phyloP scores from a whole-genome alignment of 2,113 vertebrate genomes.

The rabbit (Oryctolagus cuniculus) region mOryCun1.1 NC_091432.1:28854001-28854500 shows the following conservation, averaged over 20 bases:
- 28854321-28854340: not conserved
- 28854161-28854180: constrained; percentile 20
- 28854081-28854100: not conserved
- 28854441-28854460: too few relatives aligned
- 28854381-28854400: too few relatives aligned
- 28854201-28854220: not conserved
- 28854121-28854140: not conserved
- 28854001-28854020: not conserved
- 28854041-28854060: not conserved
- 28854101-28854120: not conserved
- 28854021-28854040: not conserved
- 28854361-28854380: too few relatives aligned
- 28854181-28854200: not conserved
- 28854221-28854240: not conserved
- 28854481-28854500: too few relatives aligned
- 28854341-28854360: not conserved
- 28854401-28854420: too few relatives aligned
- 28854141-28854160: not conserved
- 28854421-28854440: too few relatives aligned
- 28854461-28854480: too few relatives aligned
- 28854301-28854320: not conserved
- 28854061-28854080: not conserved
- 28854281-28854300: not conserved
- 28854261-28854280: not conserved
- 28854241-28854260: not conserved